Evolutionary conservation across 1,140 invertebrate species (phyloP).

Genomic region (Drosophila busckii): DNA sequence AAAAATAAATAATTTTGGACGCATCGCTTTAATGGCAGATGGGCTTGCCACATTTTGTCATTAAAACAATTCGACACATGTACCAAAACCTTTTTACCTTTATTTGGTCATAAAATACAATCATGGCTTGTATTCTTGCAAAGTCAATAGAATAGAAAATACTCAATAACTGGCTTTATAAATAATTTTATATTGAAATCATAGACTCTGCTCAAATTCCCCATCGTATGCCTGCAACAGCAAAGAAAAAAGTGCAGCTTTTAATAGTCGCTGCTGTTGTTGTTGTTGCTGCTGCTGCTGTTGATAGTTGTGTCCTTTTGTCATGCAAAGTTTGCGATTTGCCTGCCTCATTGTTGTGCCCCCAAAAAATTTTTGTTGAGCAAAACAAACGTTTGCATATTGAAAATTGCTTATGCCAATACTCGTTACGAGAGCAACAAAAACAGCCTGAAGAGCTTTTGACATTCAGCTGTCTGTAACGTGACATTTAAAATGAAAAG

Average conservation of each 20-base stretch:
- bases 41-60: too few species aligned
- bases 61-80: too few species aligned
- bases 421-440: slow-evolving; percentile 19
- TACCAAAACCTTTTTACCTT: too few species aligned
- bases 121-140: too few species aligned
- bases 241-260: slow-evolving; percentile 35
- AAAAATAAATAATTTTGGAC: too few species aligned
- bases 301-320: slow-evolving; percentile 48
- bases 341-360: slow-evolving; percentile 26
- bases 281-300: slow-evolving; percentile 37
- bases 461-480: not conserved
- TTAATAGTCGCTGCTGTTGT: slow-evolving; percentile 47
- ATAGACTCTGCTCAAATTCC: too few species aligned
- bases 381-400: slow-evolving; percentile 33
- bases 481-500: not conserved
- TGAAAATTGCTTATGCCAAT: slow-evolving; percentile 27
- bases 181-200: too few species aligned
- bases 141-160: too few species aligned
- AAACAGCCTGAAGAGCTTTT: not conserved
- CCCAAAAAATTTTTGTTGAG: slow-evolving; percentile 17
- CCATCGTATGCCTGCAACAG: slow-evolving; percentile 25
- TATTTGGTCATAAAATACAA: too few species aligned
- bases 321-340: slow-evolving; percentile 38
- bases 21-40: too few species aligned
- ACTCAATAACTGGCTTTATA: too few species aligned